A percentile compares a stretch with the other conserved stretches of the same genome.
Conservation (phyloP, 2,797 vertebrate species). For the Acestrorhynchus altus region DNA sequence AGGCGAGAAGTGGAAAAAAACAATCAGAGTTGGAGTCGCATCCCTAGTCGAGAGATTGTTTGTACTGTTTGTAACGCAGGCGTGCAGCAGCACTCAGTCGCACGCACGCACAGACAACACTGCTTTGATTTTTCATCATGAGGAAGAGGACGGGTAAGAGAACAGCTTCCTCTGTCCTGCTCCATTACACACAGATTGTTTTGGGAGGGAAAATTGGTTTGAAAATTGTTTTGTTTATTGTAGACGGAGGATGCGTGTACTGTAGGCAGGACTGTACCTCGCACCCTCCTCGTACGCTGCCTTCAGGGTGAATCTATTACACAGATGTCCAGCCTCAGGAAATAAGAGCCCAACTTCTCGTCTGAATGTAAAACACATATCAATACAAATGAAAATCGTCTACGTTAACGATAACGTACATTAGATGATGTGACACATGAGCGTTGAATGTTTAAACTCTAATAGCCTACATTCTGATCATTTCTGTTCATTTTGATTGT, state of each 20-base stretch:
- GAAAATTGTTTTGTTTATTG: constrained; percentile 64
- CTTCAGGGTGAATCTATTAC: constrained; percentile 54
- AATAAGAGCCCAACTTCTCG: constrained; percentile 47
- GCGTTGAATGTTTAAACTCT: not conserved
- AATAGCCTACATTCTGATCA: too few species aligned
- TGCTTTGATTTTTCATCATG: constrained; percentile 57
- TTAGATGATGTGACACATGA: constrained; percentile 29
- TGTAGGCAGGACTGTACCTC: constrained; percentile 35
- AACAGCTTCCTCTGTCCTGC: constrained; percentile 57
- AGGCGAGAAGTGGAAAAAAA: constrained; percentile 47
- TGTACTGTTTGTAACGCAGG: constrained; percentile 50
- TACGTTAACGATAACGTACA: constrained; percentile 27
- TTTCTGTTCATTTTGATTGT: too few species aligned
- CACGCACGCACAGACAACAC: constrained; percentile 46
- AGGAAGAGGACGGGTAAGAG: constrained; percentile 52
- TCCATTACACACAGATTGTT: constrained; percentile 63
- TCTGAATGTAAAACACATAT: constrained; percentile 51
- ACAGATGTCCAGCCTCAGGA: constrained; percentile 54
- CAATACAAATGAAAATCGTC: constrained; percentile 42
- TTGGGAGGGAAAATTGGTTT: constrained; percentile 57
- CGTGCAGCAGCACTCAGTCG: not conserved
- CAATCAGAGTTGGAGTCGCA: constrained; percentile 55
- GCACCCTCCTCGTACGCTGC: constrained; percentile 27
- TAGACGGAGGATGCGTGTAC: constrained; percentile 52
- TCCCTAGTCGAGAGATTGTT: constrained; percentile 58